Conservation (phyloP, 1,140 invertebrate species). For the Papilio aristodemus region DNA sequence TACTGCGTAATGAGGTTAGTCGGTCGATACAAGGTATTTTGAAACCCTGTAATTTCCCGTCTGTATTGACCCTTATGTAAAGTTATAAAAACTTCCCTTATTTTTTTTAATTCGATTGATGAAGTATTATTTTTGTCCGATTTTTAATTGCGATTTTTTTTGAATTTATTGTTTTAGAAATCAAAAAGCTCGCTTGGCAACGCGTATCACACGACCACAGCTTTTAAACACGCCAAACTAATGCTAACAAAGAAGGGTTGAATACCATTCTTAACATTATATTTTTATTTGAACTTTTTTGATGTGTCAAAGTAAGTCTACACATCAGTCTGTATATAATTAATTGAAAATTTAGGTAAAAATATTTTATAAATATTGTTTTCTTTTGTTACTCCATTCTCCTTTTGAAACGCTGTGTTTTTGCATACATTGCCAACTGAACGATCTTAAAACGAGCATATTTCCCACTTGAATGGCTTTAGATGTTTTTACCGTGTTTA, state of each 20-base stretch:
- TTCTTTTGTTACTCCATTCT: no score
- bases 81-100: not conserved
- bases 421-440: conserved; percentile 10
- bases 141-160: not conserved
- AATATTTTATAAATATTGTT: no score
- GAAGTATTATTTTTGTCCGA: not conserved
- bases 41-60: not conserved
- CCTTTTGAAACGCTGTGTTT: conserved; percentile 1
- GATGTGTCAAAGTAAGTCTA: not conserved
- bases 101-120: not conserved
- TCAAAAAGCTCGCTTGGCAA: conserved; percentile 18
- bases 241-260: not conserved
- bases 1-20: conserved; percentile 22
- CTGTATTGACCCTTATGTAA: not conserved
- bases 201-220: conserved; percentile 24
- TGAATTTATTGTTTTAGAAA: not conserved
- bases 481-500: conserved; percentile 12
- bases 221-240: conserved; percentile 29
- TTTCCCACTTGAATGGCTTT: conserved; percentile 22
- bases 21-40: not conserved
- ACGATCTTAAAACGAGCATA: conserved; percentile 10
- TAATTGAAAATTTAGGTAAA: not conserved
- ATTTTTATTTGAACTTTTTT: not conserved
- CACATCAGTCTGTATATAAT: not conserved
- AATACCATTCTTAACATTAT: not conserved